These are phyloP conservation scores for Mormyrus hasselquistii DNA, from an alignment of 2,797 vertebrate species.

Conservation along the genomic window DNA sequence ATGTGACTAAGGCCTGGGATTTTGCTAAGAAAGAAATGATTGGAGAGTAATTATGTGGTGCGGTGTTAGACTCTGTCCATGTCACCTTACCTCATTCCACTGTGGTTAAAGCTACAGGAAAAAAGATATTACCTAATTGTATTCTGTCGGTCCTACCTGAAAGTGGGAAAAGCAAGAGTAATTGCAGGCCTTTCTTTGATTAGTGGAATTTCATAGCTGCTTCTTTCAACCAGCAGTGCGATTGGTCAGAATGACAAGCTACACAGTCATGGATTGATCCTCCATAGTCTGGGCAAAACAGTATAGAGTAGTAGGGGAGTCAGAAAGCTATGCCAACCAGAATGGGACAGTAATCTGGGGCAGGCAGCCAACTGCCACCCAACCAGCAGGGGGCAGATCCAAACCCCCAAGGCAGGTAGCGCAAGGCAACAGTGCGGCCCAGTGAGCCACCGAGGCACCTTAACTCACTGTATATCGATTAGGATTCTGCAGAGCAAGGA, in stretches of 20 bases:
- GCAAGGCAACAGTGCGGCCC: background rate
- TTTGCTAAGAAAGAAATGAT: background rate
- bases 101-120: background rate
- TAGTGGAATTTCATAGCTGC: background rate
- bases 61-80: background rate
- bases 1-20: background rate
- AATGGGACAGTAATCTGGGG: background rate
- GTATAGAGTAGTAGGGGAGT: background rate
- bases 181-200: background rate
- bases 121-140: background rate
- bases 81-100: background rate
- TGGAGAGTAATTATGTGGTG: background rate
- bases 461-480: background rate
- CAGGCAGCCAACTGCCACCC: background rate
- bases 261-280: background rate
- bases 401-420: background rate
- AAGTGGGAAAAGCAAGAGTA: background rate
- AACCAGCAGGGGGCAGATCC: background rate
- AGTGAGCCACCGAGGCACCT: background rate
- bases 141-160: background rate
- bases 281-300: background rate
- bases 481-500: background rate
- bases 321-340: background rate
- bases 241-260: background rate
- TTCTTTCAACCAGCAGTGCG: background rate